Evolutionary conservation across 2,888 invertebrate genomes (phyloP).

Genomic region (Zaprionus obscuricornis): DNA sequence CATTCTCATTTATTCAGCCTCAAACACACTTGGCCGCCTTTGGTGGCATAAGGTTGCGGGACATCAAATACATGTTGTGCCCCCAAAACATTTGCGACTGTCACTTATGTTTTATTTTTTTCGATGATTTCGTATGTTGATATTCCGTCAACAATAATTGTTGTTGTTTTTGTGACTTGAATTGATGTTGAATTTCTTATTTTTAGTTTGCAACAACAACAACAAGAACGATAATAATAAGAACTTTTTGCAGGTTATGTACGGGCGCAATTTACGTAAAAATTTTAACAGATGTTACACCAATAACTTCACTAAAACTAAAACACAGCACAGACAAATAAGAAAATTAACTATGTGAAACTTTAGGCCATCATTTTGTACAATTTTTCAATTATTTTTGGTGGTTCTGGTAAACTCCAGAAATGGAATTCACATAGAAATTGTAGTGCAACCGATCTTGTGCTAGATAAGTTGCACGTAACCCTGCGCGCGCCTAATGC

Average conservation of each 20-base stretch:
- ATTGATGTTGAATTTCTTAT: conserved; percentile 33
- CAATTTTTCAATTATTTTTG: no score
- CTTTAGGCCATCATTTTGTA: conserved; percentile 37
- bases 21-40: conserved; percentile 32
- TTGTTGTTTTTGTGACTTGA: conserved; percentile 1
- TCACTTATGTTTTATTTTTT: conserved; percentile 39
- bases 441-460: conserved; percentile 56
- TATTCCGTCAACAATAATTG: conserved; percentile 3
- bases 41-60: conserved; percentile 13
- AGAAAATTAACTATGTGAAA: conserved; percentile 25
- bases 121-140: conserved; percentile 10
- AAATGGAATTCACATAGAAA: conserved; percentile 20
- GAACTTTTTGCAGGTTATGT: conserved; percentile 65
- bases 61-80: conserved; percentile 7
- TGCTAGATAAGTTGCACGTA: conserved; percentile 64
- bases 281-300: conserved; percentile 27
- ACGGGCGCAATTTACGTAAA: conserved; percentile 69
- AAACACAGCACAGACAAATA: conserved; percentile 40
- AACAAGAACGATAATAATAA: background rate
- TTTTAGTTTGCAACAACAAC: conserved; percentile 35
- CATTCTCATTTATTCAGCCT: conserved; percentile 26
- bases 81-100: conserved; percentile 53
- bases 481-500: conserved; percentile 70
- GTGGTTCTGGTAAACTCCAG: conserved; percentile 20
- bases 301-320: conserved; percentile 25